Percentiles rank a stretch among this genome's conserved stretches.
These are phyloP conservation scores for Eumaeus atala DNA, from an alignment of 1,140 invertebrate genomes.

Conservation along the genomic window DNA sequence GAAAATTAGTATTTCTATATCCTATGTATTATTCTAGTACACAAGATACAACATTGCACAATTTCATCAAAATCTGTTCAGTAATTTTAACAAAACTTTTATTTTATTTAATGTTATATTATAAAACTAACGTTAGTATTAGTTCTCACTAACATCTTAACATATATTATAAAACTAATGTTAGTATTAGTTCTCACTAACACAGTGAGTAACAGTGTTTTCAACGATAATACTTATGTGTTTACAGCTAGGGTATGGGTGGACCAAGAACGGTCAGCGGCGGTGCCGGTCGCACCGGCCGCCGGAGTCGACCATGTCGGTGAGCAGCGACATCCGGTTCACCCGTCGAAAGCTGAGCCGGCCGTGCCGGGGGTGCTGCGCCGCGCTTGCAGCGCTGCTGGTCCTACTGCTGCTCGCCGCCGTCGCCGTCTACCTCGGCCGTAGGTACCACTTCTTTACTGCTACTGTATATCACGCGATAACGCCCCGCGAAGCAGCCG, in stretches of 20 bases:
- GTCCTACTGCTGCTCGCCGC: conserved; percentile 86
- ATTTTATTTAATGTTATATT: too few relatives aligned
- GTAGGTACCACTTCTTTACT: conserved; percentile 77
- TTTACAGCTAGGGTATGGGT: conserved; percentile 58
- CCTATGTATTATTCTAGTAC: too few relatives aligned
- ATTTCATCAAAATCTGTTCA: too few relatives aligned
- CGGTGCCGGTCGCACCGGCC: conserved; percentile 45
- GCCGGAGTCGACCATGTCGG: conserved; percentile 83
- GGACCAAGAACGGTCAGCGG: conserved; percentile 46
- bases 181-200: too few relatives aligned
- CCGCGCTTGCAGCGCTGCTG: conserved; percentile 86
- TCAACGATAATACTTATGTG: neutral
- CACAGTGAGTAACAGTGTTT: too few relatives aligned
- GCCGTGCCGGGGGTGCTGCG: conserved; percentile 87
- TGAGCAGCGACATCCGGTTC: conserved; percentile 89
- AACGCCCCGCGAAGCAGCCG: too few relatives aligned
- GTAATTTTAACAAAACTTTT: too few relatives aligned
- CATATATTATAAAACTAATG: too few relatives aligned
- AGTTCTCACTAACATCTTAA: too few relatives aligned
- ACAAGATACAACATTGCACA: too few relatives aligned
- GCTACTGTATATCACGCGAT: neutral
- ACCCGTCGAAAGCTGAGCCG: conserved; percentile 86
- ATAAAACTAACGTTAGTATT: too few relatives aligned
- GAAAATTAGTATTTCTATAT: too few relatives aligned
- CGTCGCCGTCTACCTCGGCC: conserved; percentile 89